Evolutionary conservation across 2,797 vertebrate genomes (phyloP), one percentile per base, ranked within the genome.

Genomic region (Columba guinea): DNA sequence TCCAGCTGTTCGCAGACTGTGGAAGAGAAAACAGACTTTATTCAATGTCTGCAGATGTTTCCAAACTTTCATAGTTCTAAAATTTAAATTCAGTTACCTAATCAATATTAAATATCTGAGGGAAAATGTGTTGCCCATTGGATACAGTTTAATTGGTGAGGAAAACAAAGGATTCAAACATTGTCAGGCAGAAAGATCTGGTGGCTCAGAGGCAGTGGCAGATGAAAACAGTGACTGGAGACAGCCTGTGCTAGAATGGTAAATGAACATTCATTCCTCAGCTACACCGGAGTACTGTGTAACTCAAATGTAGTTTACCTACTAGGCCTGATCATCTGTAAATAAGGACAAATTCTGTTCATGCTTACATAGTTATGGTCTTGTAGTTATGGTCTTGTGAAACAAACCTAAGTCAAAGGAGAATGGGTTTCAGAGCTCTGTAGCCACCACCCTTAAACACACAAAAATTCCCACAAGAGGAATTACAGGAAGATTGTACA

Each of bases 41-140:
- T 95, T 94, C 90, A 94, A 59, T 62, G 95, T 93, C 95, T 96
- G 94, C 88, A 95, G 90, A 96, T 78, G 83, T 90, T 96, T 94
- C 94, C 95, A 96, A 90, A 95, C 35, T 70, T 96, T 93, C 93
- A 75, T 91, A 90, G 70, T 44, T 95, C 74, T 96, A 87, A 90
- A 93, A 84, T 76, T 87, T 92, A 94, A 93, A 94, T 94, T 94
- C 85, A 87, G 92, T 96, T 93, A 96, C 89, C 80, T 94, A 96
- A 94, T 96, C 95, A 94, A 92, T 96, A 94, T 91, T 90, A 91
- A 96, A 84, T 87, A 93, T 91, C 94, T 94, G 75, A 96, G 77
- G 67, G 62, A 86, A 91, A 94, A 90, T 35, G 16, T 73, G 53
- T 84, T 92, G 89, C 65, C 70, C 87, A 65, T 82, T 94, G 94